These are phyloP conservation scores for Notarius lentiginosus DNA, from an alignment of 2,113 vertebrate species.

Conservation along the genomic window DNA sequence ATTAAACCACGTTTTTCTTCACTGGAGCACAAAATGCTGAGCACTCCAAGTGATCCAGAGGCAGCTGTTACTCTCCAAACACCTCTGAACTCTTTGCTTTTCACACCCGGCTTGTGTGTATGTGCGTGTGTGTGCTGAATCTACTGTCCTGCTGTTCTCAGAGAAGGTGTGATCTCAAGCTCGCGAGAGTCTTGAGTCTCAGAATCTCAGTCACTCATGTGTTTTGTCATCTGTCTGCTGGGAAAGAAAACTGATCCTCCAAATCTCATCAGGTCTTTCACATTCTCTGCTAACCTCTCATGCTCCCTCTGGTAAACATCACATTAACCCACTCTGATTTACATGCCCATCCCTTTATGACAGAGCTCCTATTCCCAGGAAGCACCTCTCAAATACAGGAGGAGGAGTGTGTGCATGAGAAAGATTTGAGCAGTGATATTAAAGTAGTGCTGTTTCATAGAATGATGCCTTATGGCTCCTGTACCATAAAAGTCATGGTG, in stretches of 20 bases:
- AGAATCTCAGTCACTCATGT: not conserved
- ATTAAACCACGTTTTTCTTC: conserved; percentile 53
- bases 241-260: not conserved
- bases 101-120: not conserved
- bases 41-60: conserved; percentile 31
- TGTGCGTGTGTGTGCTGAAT: not conserved
- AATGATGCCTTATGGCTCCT: not conserved
- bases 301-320: conserved; percentile 13
- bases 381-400: not conserved
- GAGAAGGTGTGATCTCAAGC: conserved; percentile 33
- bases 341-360: conserved; percentile 19
- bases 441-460: not conserved
- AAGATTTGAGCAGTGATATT: not conserved
- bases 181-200: not conserved
- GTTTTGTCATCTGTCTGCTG: not conserved
- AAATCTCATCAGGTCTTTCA: not conserved
- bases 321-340: not conserved
- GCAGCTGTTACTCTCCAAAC: conserved; percentile 49
- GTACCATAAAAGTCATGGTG: not conserved
- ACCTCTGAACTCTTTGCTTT: conserved; percentile 12
- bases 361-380: not conserved
- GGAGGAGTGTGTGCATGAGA: not conserved
- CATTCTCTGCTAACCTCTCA: not conserved
- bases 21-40: conserved; percentile 49
- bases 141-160: not conserved